Evolutionary conservation across 1,140 invertebrate species (phyloP), one percentile per base, ranked within the genome.

Genomic region (Thrips palmi): DNA sequence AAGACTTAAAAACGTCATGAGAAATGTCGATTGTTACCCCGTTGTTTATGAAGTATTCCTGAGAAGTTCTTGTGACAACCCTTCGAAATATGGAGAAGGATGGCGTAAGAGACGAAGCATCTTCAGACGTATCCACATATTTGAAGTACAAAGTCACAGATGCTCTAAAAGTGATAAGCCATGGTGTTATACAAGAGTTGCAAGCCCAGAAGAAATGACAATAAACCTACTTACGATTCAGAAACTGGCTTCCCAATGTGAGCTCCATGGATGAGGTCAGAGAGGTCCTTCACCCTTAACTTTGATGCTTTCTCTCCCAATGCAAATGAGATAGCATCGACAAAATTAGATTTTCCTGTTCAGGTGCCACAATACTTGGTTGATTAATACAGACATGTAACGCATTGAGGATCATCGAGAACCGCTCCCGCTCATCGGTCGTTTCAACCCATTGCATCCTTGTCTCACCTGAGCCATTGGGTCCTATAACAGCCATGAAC

Each of bases 251-350:
- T 77, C 17, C 84, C 86, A 53, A 98, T 88, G 1, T 91, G 93
- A 31, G 94, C 94, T 31, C 93, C 96, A 64, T 98, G 94, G 53
- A 98, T 97, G 2, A 99, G 67, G 64, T 98, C 94, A 54, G 82
- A 85, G 1, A 98, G 68, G 39, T 86, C 71, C 59, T 93, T 97
- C 0, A 97, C 93, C 52, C 96, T 68, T 22, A 99, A 63, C 54
- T 88, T 83, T 21, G 79, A 81, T 0, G 93, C 94, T 56, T 92
- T 93, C 58, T 99, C 96, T 5, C 94, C 96, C 76, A 98, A 86
- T 35, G 98, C 94, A 69, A 98, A 99, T 70, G 91, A 96, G 45
- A 99, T 93, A 28, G 94, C 94, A 58, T 98, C 94, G 94, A 99
- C 98, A 53, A 98, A 93, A 60, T 99, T 99, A 0, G 93, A 97